Percentiles rank a stretch among this genome's conserved stretches.
These are phyloP conservation scores for Dryococelus australis DNA, from an alignment of 2,888 invertebrate species.

Conservation along the genomic window DNA sequence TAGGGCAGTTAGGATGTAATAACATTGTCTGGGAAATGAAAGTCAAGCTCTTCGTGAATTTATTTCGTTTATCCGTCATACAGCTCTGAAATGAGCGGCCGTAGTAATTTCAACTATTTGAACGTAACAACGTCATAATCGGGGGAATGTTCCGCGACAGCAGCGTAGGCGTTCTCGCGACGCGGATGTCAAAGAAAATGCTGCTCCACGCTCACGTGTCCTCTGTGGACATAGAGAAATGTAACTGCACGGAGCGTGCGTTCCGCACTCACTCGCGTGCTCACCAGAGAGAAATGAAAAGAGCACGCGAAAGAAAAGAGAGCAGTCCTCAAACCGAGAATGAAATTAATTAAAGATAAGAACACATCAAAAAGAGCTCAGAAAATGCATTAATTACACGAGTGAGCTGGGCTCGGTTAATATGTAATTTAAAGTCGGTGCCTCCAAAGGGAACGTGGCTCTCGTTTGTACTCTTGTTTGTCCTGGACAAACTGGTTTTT, in stretches of 20 bases:
- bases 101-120: too few species aligned
- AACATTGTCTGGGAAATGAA: too few species aligned
- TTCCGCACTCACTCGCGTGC: background rate
- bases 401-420: constrained; percentile 16
- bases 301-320: background rate
- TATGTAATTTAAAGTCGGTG: constrained; percentile 8
- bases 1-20: too few species aligned
- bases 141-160: too few species aligned
- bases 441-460: background rate
- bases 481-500: constrained; percentile 1
- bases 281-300: background rate
- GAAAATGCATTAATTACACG: constrained; percentile 13
- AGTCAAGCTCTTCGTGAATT: too few species aligned
- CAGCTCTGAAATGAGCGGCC: too few species aligned
- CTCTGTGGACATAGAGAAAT: constrained; percentile 1
- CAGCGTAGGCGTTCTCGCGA: too few species aligned
- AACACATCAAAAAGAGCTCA: constrained; percentile 16
- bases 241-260: constrained; percentile 1
- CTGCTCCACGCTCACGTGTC: background rate
- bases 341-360: constrained; percentile 16
- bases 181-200: background rate
- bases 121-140: too few species aligned
- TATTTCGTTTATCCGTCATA: too few species aligned
- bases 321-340: constrained; percentile 4
- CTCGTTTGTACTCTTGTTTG: constrained; percentile 1